A percentile compares a stretch with the other conserved stretches of the same genome.
These are phyloP conservation scores for Varecia variegata DNA, from an alignment of 2,797 vertebrate species.

Conservation along the genomic window DNA sequence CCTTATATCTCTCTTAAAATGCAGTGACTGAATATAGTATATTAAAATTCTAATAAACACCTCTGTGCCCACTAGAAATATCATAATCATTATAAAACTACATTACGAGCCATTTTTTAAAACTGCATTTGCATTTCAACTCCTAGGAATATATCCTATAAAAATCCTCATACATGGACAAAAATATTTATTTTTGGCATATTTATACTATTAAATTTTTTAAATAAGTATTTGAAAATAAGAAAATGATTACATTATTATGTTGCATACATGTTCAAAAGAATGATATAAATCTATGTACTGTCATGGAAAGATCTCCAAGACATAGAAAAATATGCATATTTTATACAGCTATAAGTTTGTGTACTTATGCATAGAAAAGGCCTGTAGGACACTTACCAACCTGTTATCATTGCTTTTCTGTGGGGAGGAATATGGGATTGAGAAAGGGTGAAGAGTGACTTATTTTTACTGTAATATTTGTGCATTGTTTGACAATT, in stretches of 20 bases:
- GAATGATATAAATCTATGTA: neutral
- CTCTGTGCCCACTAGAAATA: neutral
- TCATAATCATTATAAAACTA: neutral
- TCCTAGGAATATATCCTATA: neutral
- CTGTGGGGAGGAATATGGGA: neutral
- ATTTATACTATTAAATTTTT: neutral
- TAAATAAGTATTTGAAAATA: neutral
- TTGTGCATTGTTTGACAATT: neutral
- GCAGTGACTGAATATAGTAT: neutral
- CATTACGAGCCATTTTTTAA: neutral
- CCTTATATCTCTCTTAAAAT: neutral
- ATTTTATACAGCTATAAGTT: neutral
- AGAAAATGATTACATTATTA: neutral
- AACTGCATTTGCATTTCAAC: neutral
- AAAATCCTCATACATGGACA: neutral
- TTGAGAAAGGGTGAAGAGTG: neutral
- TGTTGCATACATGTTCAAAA: neutral
- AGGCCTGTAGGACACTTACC: neutral
- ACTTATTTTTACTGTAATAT: slow-evolving; percentile 35
- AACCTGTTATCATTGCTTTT: neutral
- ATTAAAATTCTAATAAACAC: neutral
- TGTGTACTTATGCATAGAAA: neutral
- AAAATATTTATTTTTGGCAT: neutral
- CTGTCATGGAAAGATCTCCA: neutral
- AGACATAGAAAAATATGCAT: neutral